Evolutionary conservation across 2,888 invertebrate genomes (phyloP).

Genomic region (Diaperis boleti): DNA sequence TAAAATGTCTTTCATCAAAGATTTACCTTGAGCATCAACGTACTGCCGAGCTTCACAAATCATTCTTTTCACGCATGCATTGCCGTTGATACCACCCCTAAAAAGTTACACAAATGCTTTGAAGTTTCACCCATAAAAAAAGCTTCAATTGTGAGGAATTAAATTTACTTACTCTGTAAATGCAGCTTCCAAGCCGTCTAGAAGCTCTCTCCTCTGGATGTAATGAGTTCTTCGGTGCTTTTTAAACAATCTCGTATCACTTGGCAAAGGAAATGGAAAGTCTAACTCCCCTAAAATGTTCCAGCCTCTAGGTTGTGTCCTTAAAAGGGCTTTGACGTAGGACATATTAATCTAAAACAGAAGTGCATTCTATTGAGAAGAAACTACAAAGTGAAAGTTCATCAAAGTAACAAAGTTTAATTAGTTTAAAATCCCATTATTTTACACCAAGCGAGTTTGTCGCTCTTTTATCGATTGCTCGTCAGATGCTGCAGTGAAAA

Average conservation of each 20-base stretch:
- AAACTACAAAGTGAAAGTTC: constrained; percentile 1
- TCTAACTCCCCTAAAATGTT: constrained; percentile 73
- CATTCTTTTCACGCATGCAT: constrained; percentile 74
- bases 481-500: not conserved
- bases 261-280: constrained; percentile 69
- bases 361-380: not conserved
- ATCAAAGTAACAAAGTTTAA: constrained; percentile 18
- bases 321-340: constrained; percentile 70
- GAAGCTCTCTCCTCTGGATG: constrained; percentile 69
- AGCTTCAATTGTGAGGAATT: too few species aligned
- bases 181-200: constrained; percentile 47
- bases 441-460: constrained; percentile 21
- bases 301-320: constrained; percentile 71
- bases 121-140: not conserved
- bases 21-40: constrained; percentile 72
- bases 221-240: constrained; percentile 64
- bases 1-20: constrained; percentile 76
- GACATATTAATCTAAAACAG: constrained; percentile 72
- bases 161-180: constrained; percentile 45
- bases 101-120: constrained; percentile 46
- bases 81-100: constrained; percentile 75
- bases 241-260: constrained; percentile 63
- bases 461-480: constrained; percentile 31
- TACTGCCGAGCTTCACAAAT: constrained; percentile 76
- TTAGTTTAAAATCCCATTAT: constrained; percentile 21